Conservation (phyloP, 1,140 invertebrate species). For the Diorhabda elongata region DNA sequence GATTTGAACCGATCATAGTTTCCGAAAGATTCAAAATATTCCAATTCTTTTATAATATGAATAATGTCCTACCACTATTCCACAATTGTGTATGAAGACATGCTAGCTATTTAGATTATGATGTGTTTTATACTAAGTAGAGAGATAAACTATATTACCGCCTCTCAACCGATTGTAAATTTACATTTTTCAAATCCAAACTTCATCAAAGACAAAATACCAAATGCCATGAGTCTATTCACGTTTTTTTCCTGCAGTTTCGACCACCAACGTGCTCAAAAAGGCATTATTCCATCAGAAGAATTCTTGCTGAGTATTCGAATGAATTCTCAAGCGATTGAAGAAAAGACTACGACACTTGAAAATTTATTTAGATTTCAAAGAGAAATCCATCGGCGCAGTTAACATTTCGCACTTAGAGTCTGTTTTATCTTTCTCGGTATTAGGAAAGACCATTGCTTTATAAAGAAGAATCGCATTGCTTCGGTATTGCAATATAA, state of each 20-base stretch:
- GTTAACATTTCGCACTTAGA: slow-evolving; percentile 16
- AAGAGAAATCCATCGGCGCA: slow-evolving; percentile 11
- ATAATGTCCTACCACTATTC: too few species aligned
- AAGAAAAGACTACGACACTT: slow-evolving; percentile 4
- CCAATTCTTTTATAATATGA: too few species aligned
- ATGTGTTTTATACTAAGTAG: too few species aligned
- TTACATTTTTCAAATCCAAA: too few species aligned
- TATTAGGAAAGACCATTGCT: slow-evolving; percentile 5
- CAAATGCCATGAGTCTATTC: too few species aligned
- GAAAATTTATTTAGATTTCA: slow-evolving; percentile 15
- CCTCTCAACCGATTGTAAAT: too few species aligned
- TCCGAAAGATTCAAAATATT: too few species aligned
- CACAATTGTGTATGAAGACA: too few species aligned
- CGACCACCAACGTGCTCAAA: slow-evolving; percentile 6
- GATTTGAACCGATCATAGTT: too few species aligned
- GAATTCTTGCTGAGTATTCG: slow-evolving; percentile 9
- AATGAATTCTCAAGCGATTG: slow-evolving; percentile 7
- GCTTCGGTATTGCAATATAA: slow-evolving; percentile 19
- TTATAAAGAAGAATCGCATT: slow-evolving; percentile 15
- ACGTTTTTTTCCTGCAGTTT: background rate
- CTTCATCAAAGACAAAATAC: too few species aligned
- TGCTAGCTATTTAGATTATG: too few species aligned
- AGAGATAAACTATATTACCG: too few species aligned
- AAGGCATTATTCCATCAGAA: slow-evolving; percentile 6
- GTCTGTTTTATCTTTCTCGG: slow-evolving; percentile 12